Conservation (phyloP, 1,140 invertebrate species). For the Capitella teleta region DNA sequence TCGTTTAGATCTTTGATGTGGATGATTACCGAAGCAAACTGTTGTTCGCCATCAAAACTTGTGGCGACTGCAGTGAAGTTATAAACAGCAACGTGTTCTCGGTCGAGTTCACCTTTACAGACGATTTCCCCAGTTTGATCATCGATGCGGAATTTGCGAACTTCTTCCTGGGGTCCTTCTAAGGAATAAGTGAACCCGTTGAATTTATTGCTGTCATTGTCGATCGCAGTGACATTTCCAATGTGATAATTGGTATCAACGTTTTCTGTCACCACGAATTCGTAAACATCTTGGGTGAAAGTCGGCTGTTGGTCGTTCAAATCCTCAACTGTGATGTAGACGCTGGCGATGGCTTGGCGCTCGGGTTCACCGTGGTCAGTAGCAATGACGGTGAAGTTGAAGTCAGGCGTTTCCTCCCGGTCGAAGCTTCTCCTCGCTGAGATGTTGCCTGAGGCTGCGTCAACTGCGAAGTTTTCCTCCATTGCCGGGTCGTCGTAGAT, state of each 20-base stretch:
- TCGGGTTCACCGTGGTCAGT: conserved; percentile 1
- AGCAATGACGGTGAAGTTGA: background rate
- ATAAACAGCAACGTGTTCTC: no score
- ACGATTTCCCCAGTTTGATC: no score
- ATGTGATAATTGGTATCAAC: conserved; percentile 1
- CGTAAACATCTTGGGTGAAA: conserved; percentile 5
- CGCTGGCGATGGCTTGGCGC: conserved; percentile 1
- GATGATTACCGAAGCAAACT: no score
- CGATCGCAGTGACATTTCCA: conserved; percentile 5
- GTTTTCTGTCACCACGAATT: conserved; percentile 10
- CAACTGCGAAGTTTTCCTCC: background rate
- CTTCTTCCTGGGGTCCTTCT: no score
- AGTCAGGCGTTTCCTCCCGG: background rate
- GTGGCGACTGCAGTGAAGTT: no score
- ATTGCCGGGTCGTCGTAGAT: background rate
- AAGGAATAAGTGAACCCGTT: no score
- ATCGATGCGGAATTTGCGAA: no score
- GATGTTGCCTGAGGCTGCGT: background rate
- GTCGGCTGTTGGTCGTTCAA: conserved; percentile 10
- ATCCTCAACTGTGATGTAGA: conserved; percentile 10
- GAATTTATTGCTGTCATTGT: background rate
- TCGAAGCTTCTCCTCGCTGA: background rate
- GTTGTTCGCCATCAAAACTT: no score
- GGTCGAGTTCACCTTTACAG: no score
- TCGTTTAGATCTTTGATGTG: no score